Evolutionary conservation across 2,113 vertebrate species (phyloP).

Genomic region (Lasiurus borealis): DNA sequence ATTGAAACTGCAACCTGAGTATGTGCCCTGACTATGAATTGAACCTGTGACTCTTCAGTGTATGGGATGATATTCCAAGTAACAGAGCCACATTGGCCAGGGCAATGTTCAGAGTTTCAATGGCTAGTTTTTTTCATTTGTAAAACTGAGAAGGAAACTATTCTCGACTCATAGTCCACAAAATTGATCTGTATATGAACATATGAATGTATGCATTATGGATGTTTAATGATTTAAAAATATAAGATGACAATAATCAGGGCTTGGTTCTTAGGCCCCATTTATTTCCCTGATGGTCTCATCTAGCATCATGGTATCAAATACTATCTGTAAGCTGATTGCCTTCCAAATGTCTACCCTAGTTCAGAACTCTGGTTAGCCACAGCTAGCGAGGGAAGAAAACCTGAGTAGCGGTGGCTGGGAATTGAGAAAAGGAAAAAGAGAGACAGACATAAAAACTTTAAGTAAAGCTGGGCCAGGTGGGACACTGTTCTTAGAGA

Average conservation of each 20-base stretch:
- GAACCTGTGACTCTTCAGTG: too few species aligned
- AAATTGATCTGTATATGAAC: neutral
- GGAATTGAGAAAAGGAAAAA: too few species aligned
- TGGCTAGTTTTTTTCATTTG: neutral
- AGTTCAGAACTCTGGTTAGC: neutral
- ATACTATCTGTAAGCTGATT: neutral
- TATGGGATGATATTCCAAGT: too few species aligned
- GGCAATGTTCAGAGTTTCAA: neutral
- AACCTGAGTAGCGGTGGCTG: too few species aligned
- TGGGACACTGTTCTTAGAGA: too few species aligned
- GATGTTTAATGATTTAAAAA: constrained; percentile 48
- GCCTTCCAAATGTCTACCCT: neutral
- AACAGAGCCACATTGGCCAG: too few species aligned
- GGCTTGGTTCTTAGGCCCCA: neutral
- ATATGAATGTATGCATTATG: neutral
- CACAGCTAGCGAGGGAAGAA: too few species aligned
- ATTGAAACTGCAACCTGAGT: too few species aligned
- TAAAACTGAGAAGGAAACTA: constrained; percentile 51
- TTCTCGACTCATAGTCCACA: neutral
- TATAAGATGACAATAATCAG: neutral
- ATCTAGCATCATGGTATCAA: neutral
- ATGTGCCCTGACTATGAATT: too few species aligned
- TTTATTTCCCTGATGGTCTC: neutral
- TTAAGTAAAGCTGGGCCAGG: too few species aligned
- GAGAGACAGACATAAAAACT: too few species aligned